Percentiles rank a stretch among this genome's conserved stretches.
phyloP scores from a whole-genome alignment of 2,888 invertebrate genomes.

The Orchesellides sinensis region DNA sequence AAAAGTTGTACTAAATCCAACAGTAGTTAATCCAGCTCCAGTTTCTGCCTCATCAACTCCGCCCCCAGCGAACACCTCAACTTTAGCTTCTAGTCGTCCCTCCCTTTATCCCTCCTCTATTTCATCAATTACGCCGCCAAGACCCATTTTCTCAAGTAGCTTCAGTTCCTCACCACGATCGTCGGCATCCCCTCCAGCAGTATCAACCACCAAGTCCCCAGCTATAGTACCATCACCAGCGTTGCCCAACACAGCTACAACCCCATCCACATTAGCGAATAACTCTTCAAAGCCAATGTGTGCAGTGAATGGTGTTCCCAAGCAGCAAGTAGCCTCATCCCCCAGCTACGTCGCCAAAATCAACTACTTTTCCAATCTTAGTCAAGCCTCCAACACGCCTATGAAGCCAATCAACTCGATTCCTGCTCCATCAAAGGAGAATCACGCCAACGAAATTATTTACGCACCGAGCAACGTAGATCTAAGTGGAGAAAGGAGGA shows the following conservation, averaged over 20 bases:
- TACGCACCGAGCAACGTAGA: conserved; percentile 67
- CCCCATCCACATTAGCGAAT: background rate
- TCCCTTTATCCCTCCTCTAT: too few species aligned
- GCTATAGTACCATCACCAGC: background rate
- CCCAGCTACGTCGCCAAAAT: conserved; percentile 74
- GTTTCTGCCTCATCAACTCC: background rate
- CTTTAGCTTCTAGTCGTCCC: conserved; percentile 39
- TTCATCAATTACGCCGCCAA: conserved; percentile 8
- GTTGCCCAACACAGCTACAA: background rate
- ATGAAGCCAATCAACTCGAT: conserved; percentile 74
- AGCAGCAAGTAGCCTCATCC: conserved; percentile 58
- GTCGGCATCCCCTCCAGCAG: conserved; percentile 11
- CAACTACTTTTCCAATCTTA: conserved; percentile 73
- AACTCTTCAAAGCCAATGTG: conserved; percentile 69
- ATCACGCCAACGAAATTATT: conserved; percentile 69
- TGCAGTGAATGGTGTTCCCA: conserved; percentile 74
- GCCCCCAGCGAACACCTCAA: too few species aligned
- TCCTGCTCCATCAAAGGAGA: conserved; percentile 67
- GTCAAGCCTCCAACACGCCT: conserved; percentile 50
- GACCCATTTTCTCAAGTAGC: conserved; percentile 29
- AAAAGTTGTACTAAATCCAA: conserved; percentile 60
- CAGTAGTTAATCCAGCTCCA: conserved; percentile 30
- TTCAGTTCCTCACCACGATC: conserved; percentile 29
- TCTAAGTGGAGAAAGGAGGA: background rate
- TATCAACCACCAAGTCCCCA: conserved; percentile 3